Percentiles rank a stretch among this genome's conserved stretches.
Conservation (phyloP, 2,888 invertebrate species). For the Agrotis segetum region DNA sequence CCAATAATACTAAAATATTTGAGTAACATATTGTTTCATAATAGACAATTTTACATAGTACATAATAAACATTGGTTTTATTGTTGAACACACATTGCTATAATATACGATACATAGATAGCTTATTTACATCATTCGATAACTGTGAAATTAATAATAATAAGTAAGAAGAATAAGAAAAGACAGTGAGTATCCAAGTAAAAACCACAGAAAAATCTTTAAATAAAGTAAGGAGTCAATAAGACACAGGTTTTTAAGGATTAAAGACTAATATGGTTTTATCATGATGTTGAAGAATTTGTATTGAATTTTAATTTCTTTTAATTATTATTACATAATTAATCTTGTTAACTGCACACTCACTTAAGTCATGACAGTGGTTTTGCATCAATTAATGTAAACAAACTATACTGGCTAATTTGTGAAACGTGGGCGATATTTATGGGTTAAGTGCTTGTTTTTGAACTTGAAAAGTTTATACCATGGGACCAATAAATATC, state of each 20-base stretch:
- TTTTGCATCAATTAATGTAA: constrained; percentile 31
- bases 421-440: too few relatives aligned
- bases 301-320: background rate
- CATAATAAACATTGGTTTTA: constrained; percentile 27
- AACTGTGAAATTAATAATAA: background rate
- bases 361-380: background rate
- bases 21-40: constrained; percentile 27
- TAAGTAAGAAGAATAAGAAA: too few relatives aligned
- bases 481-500: too few relatives aligned
- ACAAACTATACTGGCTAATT: constrained; percentile 15
- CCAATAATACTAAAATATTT: background rate
- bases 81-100: constrained; percentile 37
- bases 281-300: background rate
- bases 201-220: too few relatives aligned
- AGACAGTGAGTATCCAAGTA: background rate
- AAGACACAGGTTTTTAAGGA: background rate
- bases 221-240: too few relatives aligned
- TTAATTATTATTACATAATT: too few relatives aligned
- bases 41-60: constrained; percentile 23
- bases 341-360: background rate
- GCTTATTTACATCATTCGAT: constrained; percentile 38
- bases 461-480: too few relatives aligned
- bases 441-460: too few relatives aligned
- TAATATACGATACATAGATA: constrained; percentile 10
- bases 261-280: background rate